A percentile compares a stretch with the other conserved stretches of the same genome.
Evolutionary conservation across 2,113 vertebrate species (phyloP).

Genomic region (Chaenocephalus aceratus): DNA sequence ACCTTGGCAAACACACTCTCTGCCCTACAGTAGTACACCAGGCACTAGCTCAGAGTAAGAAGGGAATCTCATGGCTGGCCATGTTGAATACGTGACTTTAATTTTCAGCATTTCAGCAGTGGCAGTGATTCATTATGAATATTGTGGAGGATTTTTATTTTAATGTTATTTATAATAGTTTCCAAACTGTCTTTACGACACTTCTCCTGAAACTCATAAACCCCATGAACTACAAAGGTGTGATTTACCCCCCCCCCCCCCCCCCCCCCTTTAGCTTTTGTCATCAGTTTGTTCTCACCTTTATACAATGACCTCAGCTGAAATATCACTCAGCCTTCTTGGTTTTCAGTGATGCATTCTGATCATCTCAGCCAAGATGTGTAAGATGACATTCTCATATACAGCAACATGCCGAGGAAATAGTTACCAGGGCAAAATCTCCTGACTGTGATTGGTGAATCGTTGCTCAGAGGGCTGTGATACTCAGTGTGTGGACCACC

Average conservation of each 20-base stretch:
- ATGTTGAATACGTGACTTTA: constrained; percentile 19
- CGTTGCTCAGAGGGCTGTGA: neutral
- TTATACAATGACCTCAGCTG: constrained; percentile 42
- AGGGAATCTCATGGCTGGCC: neutral
- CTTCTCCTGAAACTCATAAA: neutral
- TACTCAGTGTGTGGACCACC: neutral
- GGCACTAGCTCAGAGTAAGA: constrained; percentile 21
- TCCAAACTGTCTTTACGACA: neutral
- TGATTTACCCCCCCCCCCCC: constrained; percentile 11
- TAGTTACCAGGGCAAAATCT: constrained; percentile 26
- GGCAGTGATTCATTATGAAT: constrained; percentile 21
- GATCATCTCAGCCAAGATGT: constrained; percentile 42
- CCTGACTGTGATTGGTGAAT: neutral
- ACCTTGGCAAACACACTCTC: constrained; percentile 35
- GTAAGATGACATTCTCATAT: constrained; percentile 49
- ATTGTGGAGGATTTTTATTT: neutral
- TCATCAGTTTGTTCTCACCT: constrained; percentile 29
- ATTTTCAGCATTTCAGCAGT: neutral
- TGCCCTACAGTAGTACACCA: constrained; percentile 27
- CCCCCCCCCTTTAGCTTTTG: constrained; percentile 17
- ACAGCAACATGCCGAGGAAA: constrained; percentile 36
- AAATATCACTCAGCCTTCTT: constrained; percentile 60
- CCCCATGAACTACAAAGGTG: neutral
- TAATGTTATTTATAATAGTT: neutral
- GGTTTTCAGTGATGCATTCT: constrained; percentile 53